Evolutionary conservation across 53 echinoderm and acorn worm genomes (phyloP), one percentile per base, ranked within the genome.

Genomic region (Antedon mediterranea): DNA sequence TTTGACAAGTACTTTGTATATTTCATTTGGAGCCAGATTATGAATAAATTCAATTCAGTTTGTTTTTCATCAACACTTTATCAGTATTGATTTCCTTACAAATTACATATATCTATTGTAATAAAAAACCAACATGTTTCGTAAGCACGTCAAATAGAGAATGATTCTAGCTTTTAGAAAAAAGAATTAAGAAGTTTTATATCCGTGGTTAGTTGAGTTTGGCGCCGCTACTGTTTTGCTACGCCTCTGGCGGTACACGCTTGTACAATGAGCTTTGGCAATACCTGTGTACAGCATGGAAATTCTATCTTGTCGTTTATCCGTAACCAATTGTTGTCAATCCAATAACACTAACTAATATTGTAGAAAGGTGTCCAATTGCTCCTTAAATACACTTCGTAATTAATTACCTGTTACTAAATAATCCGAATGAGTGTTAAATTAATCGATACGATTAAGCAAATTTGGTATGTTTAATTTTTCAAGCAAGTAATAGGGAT

Each of bases 371-470:
- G 57, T 57, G 57, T 57, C 57, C 15, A 57, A 57, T 57, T 57
- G 57, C 57, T 57, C 20, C 57, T 57, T 57, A 57, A 57, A 57
- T 57, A 57, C 57, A 57, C 57, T 57, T 57, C 57, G 57, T 57
- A 57, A 57, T 57, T 57, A 57, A 57, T 57, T 57, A 57, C 57
- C 57, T 57, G 57, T 57, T 57, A 57, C 57, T 57, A 57, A 57
- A 26, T 57, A 57, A 57, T 57, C 57, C 57, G 20, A 57, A 57
- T 11, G 7, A 57, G 57, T 57, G 57, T 57, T 57, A 57, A 57
- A 57, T 57, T 57, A 57, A 57, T 57, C 57, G 23, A 57, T 15
- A 57, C 23, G 23, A 57, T 57, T 57, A 57, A 26, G 57, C 57
- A 57, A 57, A 57, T 57, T 57, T 26, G 11, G 4, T 37, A 6